A percentile compares a stretch with the other conserved stretches of the same genome.
phyloP scores from a whole-genome alignment of 1,140 invertebrate species.

The Rhysida immarginata region DNA sequence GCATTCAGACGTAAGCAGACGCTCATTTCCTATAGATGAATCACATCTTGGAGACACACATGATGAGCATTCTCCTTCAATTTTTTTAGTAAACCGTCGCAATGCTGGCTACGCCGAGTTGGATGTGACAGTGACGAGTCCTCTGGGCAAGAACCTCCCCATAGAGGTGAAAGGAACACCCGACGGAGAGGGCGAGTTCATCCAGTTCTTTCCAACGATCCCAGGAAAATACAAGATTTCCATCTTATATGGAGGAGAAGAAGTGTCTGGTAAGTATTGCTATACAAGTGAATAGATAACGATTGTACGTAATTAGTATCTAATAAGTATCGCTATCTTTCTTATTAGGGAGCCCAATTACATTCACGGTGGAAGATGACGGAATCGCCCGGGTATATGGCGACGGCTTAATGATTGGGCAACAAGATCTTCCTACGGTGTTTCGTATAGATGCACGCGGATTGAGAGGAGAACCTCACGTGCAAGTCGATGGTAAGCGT shows the following conservation, averaged over 20 bases:
- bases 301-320: too few relatives aligned
- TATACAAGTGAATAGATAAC: too few relatives aligned
- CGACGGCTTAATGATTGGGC: constrained; percentile 30
- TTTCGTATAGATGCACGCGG: constrained; percentile 34
- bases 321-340: neutral
- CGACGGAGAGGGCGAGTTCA: constrained; percentile 49
- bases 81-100: constrained; percentile 55
- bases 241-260: constrained; percentile 67
- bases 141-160: constrained; percentile 69
- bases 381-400: constrained; percentile 44
- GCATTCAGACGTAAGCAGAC: constrained; percentile 55
- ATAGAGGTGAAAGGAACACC: constrained; percentile 57
- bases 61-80: neutral
- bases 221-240: constrained; percentile 80
- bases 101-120: constrained; percentile 79
- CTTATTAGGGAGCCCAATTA: constrained; percentile 37
- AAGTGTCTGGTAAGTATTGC: constrained; percentile 36
- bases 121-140: constrained; percentile 73
- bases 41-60: neutral
- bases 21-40: neutral
- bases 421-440: constrained; percentile 24
- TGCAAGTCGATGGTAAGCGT: constrained; percentile 37
- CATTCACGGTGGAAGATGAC: constrained; percentile 43
- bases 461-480: constrained; percentile 34
- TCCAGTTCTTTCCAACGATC: constrained; percentile 71